phyloP scores from a whole-genome alignment of 2,888 invertebrate species.

The Lithophane leautieri region DNA sequence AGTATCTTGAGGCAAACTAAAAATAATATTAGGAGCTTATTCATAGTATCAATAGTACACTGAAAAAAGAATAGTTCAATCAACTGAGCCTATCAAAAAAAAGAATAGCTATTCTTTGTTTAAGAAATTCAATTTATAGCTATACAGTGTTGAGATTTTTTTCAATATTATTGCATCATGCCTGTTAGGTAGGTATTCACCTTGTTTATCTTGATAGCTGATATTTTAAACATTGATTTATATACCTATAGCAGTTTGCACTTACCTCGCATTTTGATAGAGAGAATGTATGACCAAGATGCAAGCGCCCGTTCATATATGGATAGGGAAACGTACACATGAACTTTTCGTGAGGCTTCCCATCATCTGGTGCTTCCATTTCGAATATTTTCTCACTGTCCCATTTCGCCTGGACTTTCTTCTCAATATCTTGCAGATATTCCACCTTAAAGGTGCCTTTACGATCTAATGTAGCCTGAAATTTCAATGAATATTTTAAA shows the following conservation, averaged over 20 bases:
- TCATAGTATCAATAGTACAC: background rate
- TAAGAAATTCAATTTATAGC: background rate
- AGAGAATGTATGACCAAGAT: conserved; percentile 99
- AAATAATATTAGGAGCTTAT: background rate
- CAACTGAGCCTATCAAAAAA: too few species aligned
- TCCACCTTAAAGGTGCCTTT: conserved; percentile 99
- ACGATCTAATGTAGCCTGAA: conserved; percentile 88
- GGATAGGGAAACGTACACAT: conserved; percentile 99
- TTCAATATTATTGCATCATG: conserved; percentile 38
- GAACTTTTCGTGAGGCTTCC: conserved; percentile 94
- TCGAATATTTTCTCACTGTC: conserved; percentile 95
- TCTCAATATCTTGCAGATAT: conserved; percentile 97
- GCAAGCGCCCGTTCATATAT: conserved; percentile 99
- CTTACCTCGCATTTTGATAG: conserved; percentile 98
- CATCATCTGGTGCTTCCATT: conserved; percentile 93
- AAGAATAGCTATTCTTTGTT: too few species aligned
- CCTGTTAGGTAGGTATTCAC: background rate
- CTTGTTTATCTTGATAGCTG: background rate
- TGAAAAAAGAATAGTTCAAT: background rate
- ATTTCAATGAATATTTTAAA: conserved; percentile 16
- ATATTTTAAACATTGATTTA: conserved; percentile 21
- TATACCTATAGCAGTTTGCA: conserved; percentile 6
- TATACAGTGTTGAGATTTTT: background rate
- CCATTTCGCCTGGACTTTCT: conserved; percentile 96
- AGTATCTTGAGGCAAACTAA: conserved; percentile 97